Base-by-base conservation (phyloP, 2,113 vertebrate species). In the Mohoua ochrocephala region DNA sequence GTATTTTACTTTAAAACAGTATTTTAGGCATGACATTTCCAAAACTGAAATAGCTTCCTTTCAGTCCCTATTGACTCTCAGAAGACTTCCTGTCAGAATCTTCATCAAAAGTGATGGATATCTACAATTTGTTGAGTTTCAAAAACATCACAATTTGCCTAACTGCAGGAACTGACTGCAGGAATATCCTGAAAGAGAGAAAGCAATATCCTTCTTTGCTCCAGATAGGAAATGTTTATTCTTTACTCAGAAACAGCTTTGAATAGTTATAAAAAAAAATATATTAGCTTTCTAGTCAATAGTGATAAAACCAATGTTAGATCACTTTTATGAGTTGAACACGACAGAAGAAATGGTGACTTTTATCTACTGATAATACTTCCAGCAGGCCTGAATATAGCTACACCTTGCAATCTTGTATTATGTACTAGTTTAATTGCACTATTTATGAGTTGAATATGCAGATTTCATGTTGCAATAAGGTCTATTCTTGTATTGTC, bases 381-480 rank as follows among this genome's bases (percentile, higher is more conserved):
- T 57, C 26, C 26, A 69, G 10, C 1, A 4, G 41, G 19, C 13
- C 42, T 33, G 59, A 89, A 44, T 68, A 75, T 15, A 79, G 21
- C 4, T 84, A 52, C n/a, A 27, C 4, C 21, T 53, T 70, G 9
- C 19, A 93, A 71, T 84, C 76, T 69, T 81, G 7, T 80, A 64
- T 71, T 65, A 68, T 57, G n/a, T 31, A 41, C n/a, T 39, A 37
- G 13, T 64, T 93, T 75, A 28, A 37, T 47, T 65, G 44, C 77
- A 73, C 87, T 84, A 49, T 82, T 96, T 96, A 91, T 67, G 31
- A 95, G 22, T 86, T 91, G 87, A 94, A 82, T 89, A 77, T 69
- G 18, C 19, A 82, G 56, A 70, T 76, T 57, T 42, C 50, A 42
- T 79, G 20, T 60, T 64, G 26, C 78, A 88, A 80, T 88, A 89